Conservation (phyloP, 2,888 invertebrate species). For the Coenonympha arcania region DNA sequence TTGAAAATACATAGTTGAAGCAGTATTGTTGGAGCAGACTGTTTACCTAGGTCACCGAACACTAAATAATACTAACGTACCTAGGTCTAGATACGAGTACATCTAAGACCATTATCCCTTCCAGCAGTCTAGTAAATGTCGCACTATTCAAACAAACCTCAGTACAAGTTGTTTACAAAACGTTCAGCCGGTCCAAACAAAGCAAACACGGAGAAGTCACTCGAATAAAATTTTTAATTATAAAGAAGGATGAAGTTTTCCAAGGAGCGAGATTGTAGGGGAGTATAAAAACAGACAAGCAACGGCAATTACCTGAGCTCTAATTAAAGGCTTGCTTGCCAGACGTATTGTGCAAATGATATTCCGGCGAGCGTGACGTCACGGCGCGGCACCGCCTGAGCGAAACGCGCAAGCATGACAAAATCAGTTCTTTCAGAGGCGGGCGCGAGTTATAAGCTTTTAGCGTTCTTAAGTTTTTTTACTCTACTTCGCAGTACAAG, state of each 20-base stretch:
- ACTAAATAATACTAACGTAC: no score
- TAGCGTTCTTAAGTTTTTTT: neutral
- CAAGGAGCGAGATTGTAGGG: constrained; percentile 3
- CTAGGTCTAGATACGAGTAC: no score
- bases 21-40: no score
- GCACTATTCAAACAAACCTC: neutral
- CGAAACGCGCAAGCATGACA: constrained; percentile 34
- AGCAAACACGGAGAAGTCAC: neutral
- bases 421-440: constrained; percentile 29
- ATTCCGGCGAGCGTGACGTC: constrained; percentile 53
- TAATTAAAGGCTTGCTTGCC: constrained; percentile 30
- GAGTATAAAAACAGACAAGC: constrained; percentile 16
- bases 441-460: constrained; percentile 26
- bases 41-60: no score
- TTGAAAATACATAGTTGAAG: no score
- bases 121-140: no score
- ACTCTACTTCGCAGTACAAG: neutral
- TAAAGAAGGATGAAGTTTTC: constrained; percentile 5
- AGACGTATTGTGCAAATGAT: constrained; percentile 30
- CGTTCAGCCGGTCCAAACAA: constrained; percentile 3
- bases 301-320: constrained; percentile 27
- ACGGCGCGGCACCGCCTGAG: constrained; percentile 44
- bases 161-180: neutral
- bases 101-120: no score
- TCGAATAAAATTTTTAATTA: constrained; percentile 12